These are phyloP conservation scores for Aphaenogaster rudis DNA, from an alignment of 1,140 invertebrate species.

Conservation along the genomic window DNA sequence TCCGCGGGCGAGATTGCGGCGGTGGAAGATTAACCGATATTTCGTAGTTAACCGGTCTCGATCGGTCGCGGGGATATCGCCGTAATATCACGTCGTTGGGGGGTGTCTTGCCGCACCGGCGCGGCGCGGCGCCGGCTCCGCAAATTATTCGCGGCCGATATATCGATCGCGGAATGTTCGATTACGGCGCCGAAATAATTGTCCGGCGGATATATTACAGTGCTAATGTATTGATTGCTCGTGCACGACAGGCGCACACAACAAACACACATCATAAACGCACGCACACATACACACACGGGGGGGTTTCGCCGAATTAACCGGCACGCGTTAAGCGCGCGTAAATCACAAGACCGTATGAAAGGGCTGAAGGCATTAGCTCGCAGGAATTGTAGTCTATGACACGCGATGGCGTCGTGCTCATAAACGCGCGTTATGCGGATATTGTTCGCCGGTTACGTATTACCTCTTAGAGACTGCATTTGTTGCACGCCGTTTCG, in stretches of 20 bases:
- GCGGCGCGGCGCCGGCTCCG: neutral
- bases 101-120: neutral
- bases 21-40: conserved; percentile 8
- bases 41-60: conserved; percentile 14
- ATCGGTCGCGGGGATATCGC: neutral
- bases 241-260: neutral
- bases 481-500: conserved; percentile 4
- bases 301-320: conserved; percentile 9
- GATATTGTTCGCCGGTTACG: conserved; percentile 25
- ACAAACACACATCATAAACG: neutral
- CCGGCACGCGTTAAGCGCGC: conserved; percentile 16
- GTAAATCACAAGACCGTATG: conserved; percentile 51
- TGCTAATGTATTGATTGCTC: conserved; percentile 54
- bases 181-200: conserved; percentile 51
- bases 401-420: conserved; percentile 8
- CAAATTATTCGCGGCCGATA: conserved; percentile 46
- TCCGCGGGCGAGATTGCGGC: neutral
- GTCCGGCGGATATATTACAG: neutral
- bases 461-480: conserved; percentile 14
- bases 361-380: conserved; percentile 49
- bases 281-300: neutral
- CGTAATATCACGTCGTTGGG: neutral
- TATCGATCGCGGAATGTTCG: conserved; percentile 49
- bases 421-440: conserved; percentile 52
- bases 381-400: conserved; percentile 41